Percentiles rank a stretch among this genome's conserved stretches.
Evolutionary conservation across 2,888 invertebrate genomes (phyloP).

Genomic region (Limnephilus auricula): DNA sequence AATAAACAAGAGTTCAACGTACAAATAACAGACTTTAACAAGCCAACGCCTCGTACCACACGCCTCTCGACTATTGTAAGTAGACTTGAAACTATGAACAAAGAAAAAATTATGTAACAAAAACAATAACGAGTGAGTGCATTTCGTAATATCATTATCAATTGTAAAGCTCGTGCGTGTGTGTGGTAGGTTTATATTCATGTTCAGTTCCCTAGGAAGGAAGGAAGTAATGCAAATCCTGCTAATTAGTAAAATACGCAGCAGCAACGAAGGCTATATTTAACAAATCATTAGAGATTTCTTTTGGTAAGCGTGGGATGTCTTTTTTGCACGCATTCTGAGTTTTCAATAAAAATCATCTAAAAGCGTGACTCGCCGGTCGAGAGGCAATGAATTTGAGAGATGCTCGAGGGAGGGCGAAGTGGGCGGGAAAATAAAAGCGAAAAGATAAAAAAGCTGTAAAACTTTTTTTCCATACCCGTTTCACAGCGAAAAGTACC

Average conservation of each 20-base stretch:
- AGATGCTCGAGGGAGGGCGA: neutral
- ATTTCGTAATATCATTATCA: neutral
- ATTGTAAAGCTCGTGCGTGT: neutral
- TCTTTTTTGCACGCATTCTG: neutral
- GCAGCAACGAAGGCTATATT: neutral
- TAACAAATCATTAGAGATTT: neutral
- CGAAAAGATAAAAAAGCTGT: neutral
- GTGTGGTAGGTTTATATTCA: neutral
- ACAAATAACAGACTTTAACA: neutral
- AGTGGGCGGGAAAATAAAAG: neutral
- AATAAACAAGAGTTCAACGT: neutral
- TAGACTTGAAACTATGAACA: neutral
- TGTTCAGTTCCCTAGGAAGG: neutral
- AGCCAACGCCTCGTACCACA: neutral
- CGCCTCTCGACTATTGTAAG: neutral
- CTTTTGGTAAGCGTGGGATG: neutral
- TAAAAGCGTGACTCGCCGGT: neutral
- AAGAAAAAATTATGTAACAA: neutral
- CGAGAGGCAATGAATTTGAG: neutral
- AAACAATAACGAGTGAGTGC: neutral
- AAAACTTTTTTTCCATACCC: neutral
- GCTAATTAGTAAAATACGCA: neutral
- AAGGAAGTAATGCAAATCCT: neutral
- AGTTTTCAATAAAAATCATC: neutral
- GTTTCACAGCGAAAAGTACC: neutral